Base-by-base conservation (phyloP, 2,888 invertebrate species). In the Drosophila monieri region DNA sequence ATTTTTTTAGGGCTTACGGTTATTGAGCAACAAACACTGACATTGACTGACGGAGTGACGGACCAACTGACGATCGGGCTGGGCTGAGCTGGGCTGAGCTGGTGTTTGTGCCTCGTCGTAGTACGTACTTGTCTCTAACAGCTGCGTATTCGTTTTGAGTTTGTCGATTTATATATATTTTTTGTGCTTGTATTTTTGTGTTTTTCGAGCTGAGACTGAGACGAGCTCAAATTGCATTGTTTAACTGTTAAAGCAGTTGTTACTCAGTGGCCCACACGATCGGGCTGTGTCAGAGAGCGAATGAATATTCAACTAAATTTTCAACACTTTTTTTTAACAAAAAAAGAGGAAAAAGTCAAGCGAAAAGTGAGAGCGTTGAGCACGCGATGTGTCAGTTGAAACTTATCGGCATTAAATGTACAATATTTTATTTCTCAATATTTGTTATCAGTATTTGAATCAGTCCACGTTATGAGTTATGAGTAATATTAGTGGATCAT, bases 211-310 rank as follows among this genome's bases (percentile, higher is more conserved):
- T 55, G 52, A 65, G 71, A 32, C 49, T 55, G 52, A 65, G 71
- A 32, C 58, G 43, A 30, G 62, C 71, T 70, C 68, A 68, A 68
- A 69, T 68, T 73, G 70, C 68, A 69, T 64, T 74, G 64, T 72
- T 69, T 69, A 67, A 68, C 54, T 54, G 54, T 51, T 68, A 68
- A 67, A 76, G 78, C 80, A 85, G 84, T 79, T 84, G 80, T 74
- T 77, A 74, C 74, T 74, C 69, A 76, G 74, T 73, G 65, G 73
- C 61, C 71, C 75, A 73, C 75, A 73, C 85, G 78, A 80, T 84
- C 73, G 54, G 77, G 37, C 43, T 49, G 57, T 46, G 57, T 57
- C 67, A 68, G 59, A 30, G 44, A 60, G 62, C 62, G 51, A 23
- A 39, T 64, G 51, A 64, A 61, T 64, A 64, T 64, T 64, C 61